These are phyloP conservation scores for Phenganax marumi DNA, from an alignment of 92 coral and sea anemone genomes.

Conservation along the genomic window DNA sequence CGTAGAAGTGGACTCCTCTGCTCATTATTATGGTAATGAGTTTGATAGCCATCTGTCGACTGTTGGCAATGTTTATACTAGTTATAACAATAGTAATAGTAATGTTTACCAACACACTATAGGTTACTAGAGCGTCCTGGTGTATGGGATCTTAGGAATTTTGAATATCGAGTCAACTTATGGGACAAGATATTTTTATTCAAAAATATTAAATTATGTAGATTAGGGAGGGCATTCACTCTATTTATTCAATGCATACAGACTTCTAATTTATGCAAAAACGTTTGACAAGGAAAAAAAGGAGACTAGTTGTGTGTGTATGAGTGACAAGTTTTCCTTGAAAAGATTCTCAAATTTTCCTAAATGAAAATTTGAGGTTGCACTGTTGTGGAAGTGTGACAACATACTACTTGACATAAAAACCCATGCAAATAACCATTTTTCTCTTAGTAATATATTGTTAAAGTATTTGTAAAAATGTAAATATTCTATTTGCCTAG, in stretches of 20 bases:
- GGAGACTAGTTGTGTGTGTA: too few species aligned
- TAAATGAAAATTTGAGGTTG: not conserved
- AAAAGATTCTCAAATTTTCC: not conserved
- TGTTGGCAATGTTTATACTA: conserved; percentile 23
- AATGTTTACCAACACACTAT: conserved; percentile 37
- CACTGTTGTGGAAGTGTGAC: not conserved
- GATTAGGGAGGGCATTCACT: too few species aligned
- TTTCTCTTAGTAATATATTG: conserved; percentile 36
- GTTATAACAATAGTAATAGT: conserved; percentile 30
- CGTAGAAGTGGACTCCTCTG: conserved; percentile 89
- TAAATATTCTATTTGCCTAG: conserved; percentile 19
- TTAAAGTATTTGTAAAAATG: conserved; percentile 40
- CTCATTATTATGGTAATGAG: conserved; percentile 82
- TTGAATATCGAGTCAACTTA: not conserved
- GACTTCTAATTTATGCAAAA: too few species aligned
- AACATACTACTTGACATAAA: not conserved
- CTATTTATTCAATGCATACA: too few species aligned
- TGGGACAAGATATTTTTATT: not conserved
- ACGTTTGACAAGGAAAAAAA: too few species aligned
- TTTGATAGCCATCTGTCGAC: conserved; percentile 47
- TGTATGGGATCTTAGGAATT: conserved; percentile 12
- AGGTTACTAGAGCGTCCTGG: conserved; percentile 8
- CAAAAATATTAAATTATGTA: too few species aligned
- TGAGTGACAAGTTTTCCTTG: not conserved
- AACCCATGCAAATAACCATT: conserved; percentile 2